These are phyloP conservation scores for Sander vitreus DNA, from an alignment of 2,113 vertebrate genomes.

Conservation along the genomic window DNA sequence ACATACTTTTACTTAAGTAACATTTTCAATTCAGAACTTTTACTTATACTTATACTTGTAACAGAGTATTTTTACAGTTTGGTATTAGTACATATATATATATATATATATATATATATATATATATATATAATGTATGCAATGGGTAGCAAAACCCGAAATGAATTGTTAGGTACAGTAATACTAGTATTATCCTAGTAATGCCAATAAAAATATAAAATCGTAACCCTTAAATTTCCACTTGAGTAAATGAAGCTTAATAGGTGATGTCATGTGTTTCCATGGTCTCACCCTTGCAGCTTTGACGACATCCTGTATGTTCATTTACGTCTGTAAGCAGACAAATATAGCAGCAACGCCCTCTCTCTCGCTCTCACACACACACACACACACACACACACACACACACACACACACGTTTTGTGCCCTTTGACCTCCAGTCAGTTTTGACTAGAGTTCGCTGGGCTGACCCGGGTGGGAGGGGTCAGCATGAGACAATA, in stretches of 20 bases:
- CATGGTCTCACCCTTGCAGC: constrained; percentile 30
- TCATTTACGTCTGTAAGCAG: constrained; percentile 34
- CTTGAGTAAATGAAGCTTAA: neutral
- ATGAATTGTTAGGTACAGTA: neutral
- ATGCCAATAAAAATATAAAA: neutral
- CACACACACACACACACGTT: neutral
- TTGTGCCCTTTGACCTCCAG: constrained; percentile 56
- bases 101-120: too few relatives aligned
- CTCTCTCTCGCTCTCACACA: constrained; percentile 3
- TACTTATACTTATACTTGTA: too few relatives aligned
- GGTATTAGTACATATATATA: too few relatives aligned
- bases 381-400: neutral
- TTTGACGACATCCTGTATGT: constrained; percentile 48
- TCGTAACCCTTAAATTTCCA: neutral
- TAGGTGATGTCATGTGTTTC: constrained; percentile 61
- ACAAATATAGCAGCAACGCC: constrained; percentile 61
- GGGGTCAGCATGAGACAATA: constrained; percentile 70
- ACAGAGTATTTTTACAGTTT: too few relatives aligned
- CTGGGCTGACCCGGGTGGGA: constrained; percentile 42
- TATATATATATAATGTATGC: neutral
- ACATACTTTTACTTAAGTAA: too few relatives aligned
- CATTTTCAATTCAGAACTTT: too few relatives aligned
- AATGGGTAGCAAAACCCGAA: neutral
- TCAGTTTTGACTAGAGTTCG: constrained; percentile 47
- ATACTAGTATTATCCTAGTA: too few relatives aligned